phyloP scores from a whole-genome alignment of 1,140 invertebrate genomes.

The Drosophila kohkoa region DNA sequence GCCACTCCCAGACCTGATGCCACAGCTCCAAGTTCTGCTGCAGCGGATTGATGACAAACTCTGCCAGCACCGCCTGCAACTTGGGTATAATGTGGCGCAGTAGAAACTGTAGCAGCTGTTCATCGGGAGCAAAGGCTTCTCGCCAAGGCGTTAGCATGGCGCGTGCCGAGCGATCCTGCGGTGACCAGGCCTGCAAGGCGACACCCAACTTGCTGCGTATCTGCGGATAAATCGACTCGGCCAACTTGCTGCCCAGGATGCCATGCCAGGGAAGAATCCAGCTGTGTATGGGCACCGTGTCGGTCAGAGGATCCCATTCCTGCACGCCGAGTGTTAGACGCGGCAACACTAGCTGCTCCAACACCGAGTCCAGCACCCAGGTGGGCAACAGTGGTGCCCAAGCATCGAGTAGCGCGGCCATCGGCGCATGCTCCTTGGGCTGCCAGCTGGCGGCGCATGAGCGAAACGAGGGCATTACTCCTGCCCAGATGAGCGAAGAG shows the following conservation, averaged over 20 bases:
- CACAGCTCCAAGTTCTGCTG: slow-evolving; percentile 91
- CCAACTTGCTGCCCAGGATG: slow-evolving; percentile 86
- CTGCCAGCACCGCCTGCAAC: slow-evolving; percentile 89
- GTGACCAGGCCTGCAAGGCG: slow-evolving; percentile 96
- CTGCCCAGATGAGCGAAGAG: slow-evolving; percentile 94
- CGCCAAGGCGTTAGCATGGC: slow-evolving; percentile 97
- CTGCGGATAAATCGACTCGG: slow-evolving; percentile 94
- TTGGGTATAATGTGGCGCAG: slow-evolving; percentile 97
- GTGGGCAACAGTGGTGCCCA: slow-evolving; percentile 93
- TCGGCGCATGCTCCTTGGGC: slow-evolving; percentile 89
- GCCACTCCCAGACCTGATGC: slow-evolving; percentile 96
- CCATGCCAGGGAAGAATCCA: slow-evolving; percentile 97
- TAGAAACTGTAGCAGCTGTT: slow-evolving; percentile 94
- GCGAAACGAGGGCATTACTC: slow-evolving; percentile 92
- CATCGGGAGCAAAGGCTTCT: slow-evolving; percentile 90
- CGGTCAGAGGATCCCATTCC: slow-evolving; percentile 97
- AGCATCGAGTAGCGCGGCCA: slow-evolving; percentile 92
- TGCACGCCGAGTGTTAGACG: slow-evolving; percentile 92
- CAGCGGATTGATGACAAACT: slow-evolving; percentile 94
- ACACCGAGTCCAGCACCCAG: slow-evolving; percentile 93
- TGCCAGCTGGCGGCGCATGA: slow-evolving; percentile 87
- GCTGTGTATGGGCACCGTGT: slow-evolving; percentile 96
- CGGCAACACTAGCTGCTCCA: slow-evolving; percentile 93
- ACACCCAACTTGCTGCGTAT: slow-evolving; percentile 96
- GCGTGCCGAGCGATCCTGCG: slow-evolving; percentile 95